Conservation (phyloP, 1,140 invertebrate genomes). For the Nasonia giraulti region DNA sequence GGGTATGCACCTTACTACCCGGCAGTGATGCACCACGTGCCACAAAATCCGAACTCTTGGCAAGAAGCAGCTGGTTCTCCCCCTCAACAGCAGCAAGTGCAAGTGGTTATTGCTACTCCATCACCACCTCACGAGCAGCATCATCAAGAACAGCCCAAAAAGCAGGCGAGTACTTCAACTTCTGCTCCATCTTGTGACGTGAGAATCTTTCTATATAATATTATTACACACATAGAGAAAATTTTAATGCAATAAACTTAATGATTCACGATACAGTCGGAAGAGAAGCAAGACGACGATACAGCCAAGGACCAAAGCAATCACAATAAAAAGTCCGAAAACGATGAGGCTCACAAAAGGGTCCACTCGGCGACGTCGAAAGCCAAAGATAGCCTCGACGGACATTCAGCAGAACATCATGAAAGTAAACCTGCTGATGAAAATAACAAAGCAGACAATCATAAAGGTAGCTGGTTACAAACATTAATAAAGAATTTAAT, state of each 20-base stretch:
- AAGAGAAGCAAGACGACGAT: neutral
- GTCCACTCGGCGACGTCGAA: neutral
- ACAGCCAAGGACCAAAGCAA: neutral
- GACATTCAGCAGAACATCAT: neutral
- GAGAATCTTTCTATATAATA: neutral
- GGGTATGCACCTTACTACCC: conserved; percentile 59
- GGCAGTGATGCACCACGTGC: conserved; percentile 49
- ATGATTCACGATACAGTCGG: conserved; percentile 13
- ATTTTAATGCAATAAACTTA: neutral
- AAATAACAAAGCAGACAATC: conserved; percentile 7
- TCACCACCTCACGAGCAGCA: conserved; percentile 2
- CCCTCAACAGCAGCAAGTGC: neutral
- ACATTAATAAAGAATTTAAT: neutral
- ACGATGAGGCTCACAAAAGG: neutral
- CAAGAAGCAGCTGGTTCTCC: conserved; percentile 55
- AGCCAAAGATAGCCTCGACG: neutral
- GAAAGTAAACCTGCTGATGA: neutral
- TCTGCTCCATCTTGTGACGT: conserved; percentile 30
- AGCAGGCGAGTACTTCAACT: neutral
- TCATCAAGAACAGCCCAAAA: neutral
- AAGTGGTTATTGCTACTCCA: neutral
- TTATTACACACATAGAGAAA: neutral
- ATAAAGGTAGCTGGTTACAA: conserved; percentile 19
- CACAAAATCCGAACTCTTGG: conserved; percentile 53
- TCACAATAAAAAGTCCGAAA: neutral